A percentile compares a stretch with the other conserved stretches of the same genome.
phyloP scores from a whole-genome alignment of 2,888 invertebrate species.

The Tinea semifulvella region DNA sequence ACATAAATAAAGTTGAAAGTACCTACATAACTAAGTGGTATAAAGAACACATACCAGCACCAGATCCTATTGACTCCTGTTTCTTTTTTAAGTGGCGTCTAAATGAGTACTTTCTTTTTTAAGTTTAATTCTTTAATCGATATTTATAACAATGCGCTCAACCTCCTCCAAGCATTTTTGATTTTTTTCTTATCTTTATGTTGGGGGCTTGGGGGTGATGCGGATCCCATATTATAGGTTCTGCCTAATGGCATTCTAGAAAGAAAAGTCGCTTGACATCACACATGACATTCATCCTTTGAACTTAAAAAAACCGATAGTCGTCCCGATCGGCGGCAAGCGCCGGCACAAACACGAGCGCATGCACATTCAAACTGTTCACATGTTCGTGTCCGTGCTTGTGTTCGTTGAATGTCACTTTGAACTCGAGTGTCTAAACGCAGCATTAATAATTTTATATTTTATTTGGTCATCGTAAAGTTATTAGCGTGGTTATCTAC shows the following conservation, averaged over 20 bases:
- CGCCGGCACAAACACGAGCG: conserved; percentile 10
- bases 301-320: conserved; percentile 6
- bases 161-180: too few relatives aligned
- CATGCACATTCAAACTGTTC: conserved; percentile 5
- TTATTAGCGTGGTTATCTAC: too few relatives aligned
- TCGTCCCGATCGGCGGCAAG: conserved; percentile 10
- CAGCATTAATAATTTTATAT: too few relatives aligned
- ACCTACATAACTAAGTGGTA: neutral
- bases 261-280: neutral
- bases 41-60: conserved; percentile 3
- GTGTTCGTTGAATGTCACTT: conserved; percentile 9
- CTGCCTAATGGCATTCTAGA: neutral
- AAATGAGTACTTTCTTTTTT: neutral
- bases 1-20: neutral
- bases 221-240: conserved; percentile 8
- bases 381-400: neutral
- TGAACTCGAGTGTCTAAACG: conserved; percentile 9
- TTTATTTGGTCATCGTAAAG: too few relatives aligned
- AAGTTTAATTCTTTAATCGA: neutral
- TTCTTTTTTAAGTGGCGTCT: too few relatives aligned
- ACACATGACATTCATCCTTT: conserved; percentile 10
- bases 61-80: conserved; percentile 3
- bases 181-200: too few relatives aligned
- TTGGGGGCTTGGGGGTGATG: too few relatives aligned
- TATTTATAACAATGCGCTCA: too few relatives aligned